Evolutionary conservation across 2,797 vertebrate genomes (phyloP).

Genomic region (Aplochiton taeniatus): DNA sequence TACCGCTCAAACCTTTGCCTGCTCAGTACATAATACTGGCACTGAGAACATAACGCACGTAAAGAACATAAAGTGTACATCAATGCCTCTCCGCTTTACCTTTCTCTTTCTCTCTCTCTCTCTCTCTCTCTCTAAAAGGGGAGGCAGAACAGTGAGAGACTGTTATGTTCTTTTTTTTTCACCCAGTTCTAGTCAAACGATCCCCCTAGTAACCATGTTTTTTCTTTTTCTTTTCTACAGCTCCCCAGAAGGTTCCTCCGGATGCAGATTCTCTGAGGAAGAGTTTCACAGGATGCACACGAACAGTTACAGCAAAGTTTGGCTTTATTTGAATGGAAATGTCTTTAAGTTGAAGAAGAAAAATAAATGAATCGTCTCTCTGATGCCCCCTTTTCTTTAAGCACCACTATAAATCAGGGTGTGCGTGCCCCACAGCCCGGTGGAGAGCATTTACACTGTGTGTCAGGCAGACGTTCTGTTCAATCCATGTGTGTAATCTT

Average conservation of each 20-base stretch:
- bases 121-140: slow-evolving; percentile 25
- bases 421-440: slow-evolving; percentile 52
- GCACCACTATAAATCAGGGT: slow-evolving; percentile 51
- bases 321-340: slow-evolving; percentile 49
- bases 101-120: slow-evolving; percentile 20
- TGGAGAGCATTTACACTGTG: slow-evolving; percentile 56
- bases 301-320: slow-evolving; percentile 42
- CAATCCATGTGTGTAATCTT: slow-evolving; percentile 55
- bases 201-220: slow-evolving; percentile 21
- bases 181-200: slow-evolving; percentile 52
- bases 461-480: slow-evolving; percentile 56
- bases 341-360: slow-evolving; percentile 50
- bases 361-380: slow-evolving; percentile 46
- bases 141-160: slow-evolving; percentile 44
- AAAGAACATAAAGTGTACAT: slow-evolving; percentile 46
- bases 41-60: slow-evolving; percentile 30
- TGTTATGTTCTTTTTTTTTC: slow-evolving; percentile 54
- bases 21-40: slow-evolving; percentile 36
- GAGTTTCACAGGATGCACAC: slow-evolving; percentile 46
- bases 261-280: slow-evolving; percentile 34
- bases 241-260: slow-evolving; percentile 42
- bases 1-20: slow-evolving; percentile 25
- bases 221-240: background rate
- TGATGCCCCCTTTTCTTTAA: slow-evolving; percentile 37
- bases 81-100: slow-evolving; percentile 36